A percentile compares a stretch with the other conserved stretches of the same genome.
Evolutionary conservation across 2,888 invertebrate genomes (phyloP).

Genomic region (Trimorus sp.): DNA sequence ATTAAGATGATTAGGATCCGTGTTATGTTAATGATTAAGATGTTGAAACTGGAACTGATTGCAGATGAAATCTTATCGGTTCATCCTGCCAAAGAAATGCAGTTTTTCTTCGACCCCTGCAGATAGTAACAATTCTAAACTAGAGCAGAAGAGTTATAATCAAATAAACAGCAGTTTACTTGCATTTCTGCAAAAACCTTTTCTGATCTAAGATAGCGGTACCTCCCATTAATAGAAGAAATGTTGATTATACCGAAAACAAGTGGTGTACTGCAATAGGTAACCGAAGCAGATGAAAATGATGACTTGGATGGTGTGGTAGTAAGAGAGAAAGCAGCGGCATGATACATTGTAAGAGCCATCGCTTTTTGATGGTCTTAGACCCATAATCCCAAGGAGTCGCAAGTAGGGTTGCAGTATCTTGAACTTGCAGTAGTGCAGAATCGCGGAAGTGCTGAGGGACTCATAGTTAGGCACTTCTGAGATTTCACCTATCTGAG

Average conservation of each 20-base stretch:
- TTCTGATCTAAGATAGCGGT: no score
- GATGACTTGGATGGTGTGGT: conserved; percentile 87
- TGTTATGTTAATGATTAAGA: no score
- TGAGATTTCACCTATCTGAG: conserved; percentile 87
- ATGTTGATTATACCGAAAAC: conserved; percentile 84
- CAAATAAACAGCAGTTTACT: no score
- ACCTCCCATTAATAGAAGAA: neutral
- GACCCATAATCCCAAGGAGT: conserved; percentile 88
- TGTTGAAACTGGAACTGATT: no score
- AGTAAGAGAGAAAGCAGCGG: conserved; percentile 85
- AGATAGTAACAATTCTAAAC: no score
- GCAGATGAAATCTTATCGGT: no score
- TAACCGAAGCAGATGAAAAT: conserved; percentile 88
- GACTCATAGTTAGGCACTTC: conserved; percentile 87
- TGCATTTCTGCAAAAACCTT: no score
- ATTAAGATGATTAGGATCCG: no score
- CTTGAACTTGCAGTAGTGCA: conserved; percentile 92
- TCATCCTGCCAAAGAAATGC: no score
- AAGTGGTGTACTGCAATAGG: conserved; percentile 89
- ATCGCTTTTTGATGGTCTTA: conserved; percentile 87
- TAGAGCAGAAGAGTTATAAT: no score
- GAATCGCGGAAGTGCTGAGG: conserved; percentile 89
- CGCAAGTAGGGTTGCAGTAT: conserved; percentile 90
- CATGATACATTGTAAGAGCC: conserved; percentile 84
- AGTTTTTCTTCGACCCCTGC: no score